Base-by-base conservation (phyloP, 2,797 vertebrate genomes). In the Poliocrania exsul region DNA sequence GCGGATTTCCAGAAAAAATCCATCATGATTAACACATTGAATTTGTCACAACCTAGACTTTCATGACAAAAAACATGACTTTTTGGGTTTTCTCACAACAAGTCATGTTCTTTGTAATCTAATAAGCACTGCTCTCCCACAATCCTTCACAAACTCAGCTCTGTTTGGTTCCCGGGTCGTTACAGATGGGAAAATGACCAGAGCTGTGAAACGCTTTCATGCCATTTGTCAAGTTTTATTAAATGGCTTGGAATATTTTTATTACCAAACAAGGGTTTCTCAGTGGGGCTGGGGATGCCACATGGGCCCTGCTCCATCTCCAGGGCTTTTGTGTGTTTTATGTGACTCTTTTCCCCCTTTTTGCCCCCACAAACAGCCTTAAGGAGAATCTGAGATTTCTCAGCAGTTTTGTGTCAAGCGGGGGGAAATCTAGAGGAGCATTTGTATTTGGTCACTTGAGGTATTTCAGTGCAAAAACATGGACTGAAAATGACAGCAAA, bases 81-180 rank as follows among this genome's bases (percentile, higher is more conserved):
- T 95, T 67, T 95, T 74, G 92, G 74, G 78, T 71, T 96, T 96
- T 96, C 94, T 95, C 86, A 92, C 90, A 93, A 93, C 51, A 92
- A 95, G 90, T 82, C 93, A 92, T 95, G 92, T 82, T 95, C 94
- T 96, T 94, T 96, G 94, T 95, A 95, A 95, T 93, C 88, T 80
- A 95, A 82, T 89, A 90, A 95, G 81, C 6, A 4, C 74, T 82
- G 83, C 75, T 95, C 90, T 81, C 83, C 93, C 84, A 38, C 78
- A 84, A 64, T 8, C 73, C 90, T 94, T 93, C 47, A 90, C 93
- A 97, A 89, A 81, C 93, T 97, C 65, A 16, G 79, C 90, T 94
- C 93, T 95, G 88, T 95, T 95, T 80, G 38, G 71, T 93, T 93
- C 95, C 61, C 4, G 64, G 88, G 60, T 92, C 56, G 3, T 85